A percentile compares a stretch with the other conserved stretches of the same genome.
Conservation (phyloP, 2,888 invertebrate genomes). For the Eupithecia centaureata region DNA sequence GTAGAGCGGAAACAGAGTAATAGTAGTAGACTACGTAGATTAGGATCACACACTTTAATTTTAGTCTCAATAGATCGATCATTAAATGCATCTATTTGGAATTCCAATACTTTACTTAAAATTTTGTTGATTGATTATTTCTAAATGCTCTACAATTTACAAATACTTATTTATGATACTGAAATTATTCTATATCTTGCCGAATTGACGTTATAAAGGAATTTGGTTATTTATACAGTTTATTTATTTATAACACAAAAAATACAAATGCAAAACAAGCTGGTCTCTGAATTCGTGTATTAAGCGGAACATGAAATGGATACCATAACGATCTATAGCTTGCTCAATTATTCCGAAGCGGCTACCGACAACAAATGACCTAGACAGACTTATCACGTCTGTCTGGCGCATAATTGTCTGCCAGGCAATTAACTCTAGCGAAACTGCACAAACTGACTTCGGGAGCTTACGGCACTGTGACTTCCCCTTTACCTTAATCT, state of each 20-base stretch:
- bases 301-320: background rate
- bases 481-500: background rate
- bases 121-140: no score
- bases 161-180: no score
- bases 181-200: no score
- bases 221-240: no score
- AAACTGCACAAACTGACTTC: conserved; percentile 50
- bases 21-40: background rate
- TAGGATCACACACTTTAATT: no score
- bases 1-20: background rate
- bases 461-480: conserved; percentile 30
- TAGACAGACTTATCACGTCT: conserved; percentile 72
- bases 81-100: no score
- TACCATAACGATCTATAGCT: conserved; percentile 23
- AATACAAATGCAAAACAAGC: no score
- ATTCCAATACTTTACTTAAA: no score
- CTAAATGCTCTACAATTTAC: no score
- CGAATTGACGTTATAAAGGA: no score
- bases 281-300: background rate
- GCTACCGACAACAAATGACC: conserved; percentile 67
- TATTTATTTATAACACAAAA: no score
- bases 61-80: no score
- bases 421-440: conserved; percentile 69
- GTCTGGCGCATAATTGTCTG: conserved; percentile 76
- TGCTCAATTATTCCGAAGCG: conserved; percentile 54